Conservation (phyloP, 2,797 vertebrate genomes). For the Hippopotamyrus pictus region DNA sequence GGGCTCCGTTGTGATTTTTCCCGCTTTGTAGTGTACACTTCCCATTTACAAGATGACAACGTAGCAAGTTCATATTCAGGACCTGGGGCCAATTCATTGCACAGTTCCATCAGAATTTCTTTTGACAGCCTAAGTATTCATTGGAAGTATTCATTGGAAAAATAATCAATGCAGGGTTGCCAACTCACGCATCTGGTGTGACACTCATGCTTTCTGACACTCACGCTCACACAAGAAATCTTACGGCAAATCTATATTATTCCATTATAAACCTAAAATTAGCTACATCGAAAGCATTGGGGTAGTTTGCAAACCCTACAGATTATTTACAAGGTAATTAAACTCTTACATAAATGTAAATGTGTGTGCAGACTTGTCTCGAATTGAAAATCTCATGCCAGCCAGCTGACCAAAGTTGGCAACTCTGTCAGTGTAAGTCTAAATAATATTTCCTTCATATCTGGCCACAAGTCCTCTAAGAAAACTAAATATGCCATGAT, state of each 20-base stretch:
- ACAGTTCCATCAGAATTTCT: background rate
- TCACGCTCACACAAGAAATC: background rate
- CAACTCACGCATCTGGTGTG: background rate
- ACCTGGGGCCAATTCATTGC: background rate
- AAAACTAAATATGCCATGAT: background rate
- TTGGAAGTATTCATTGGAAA: background rate
- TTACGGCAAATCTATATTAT: background rate
- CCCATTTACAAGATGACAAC: background rate
- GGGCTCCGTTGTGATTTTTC: background rate
- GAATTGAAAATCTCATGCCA: background rate
- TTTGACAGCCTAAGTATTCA: background rate
- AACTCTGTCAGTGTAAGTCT: background rate
- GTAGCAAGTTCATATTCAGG: background rate
- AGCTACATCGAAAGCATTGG: background rate
- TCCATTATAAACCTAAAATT: background rate
- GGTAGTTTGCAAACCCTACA: background rate
- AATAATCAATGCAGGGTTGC: background rate
- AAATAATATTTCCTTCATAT: background rate
- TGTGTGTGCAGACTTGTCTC: background rate
- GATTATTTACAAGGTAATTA: background rate
- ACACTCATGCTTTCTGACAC: background rate
- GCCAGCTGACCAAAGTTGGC: background rate
- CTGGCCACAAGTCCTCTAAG: background rate
- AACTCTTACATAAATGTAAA: background rate
- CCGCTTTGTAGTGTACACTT: background rate